These are phyloP conservation scores for Scortum barcoo DNA, from an alignment of 2,113 vertebrate genomes.

Conservation along the genomic window DNA sequence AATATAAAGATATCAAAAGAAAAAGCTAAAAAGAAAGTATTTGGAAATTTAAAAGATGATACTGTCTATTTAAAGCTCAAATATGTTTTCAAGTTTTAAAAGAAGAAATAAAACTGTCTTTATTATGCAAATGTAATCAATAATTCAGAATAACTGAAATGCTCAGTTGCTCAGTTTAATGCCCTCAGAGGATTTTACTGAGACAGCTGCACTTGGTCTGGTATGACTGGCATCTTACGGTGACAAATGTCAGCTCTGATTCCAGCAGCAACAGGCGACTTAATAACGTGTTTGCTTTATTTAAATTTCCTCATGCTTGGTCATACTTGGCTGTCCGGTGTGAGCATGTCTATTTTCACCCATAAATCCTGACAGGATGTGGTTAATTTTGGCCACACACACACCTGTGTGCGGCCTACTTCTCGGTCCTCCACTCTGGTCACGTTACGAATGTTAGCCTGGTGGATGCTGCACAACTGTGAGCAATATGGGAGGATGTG, in stretches of 20 bases:
- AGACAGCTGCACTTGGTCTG: too few species aligned
- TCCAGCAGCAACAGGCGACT: too few species aligned
- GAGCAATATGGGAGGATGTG: constrained; percentile 57
- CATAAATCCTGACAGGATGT: background rate
- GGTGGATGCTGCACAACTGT: constrained; percentile 41
- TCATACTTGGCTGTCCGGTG: background rate
- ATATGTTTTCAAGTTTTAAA: background rate
- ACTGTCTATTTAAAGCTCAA: background rate
- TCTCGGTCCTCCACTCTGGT: constrained; percentile 22
- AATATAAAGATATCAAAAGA: background rate
- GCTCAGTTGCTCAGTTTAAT: too few species aligned
- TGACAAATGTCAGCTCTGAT: background rate
- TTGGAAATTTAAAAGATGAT: background rate
- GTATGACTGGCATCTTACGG: background rate
- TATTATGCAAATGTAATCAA: too few species aligned
- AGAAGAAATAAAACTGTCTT: background rate
- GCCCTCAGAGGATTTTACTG: too few species aligned
- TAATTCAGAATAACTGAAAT: too few species aligned
- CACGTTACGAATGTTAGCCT: constrained; percentile 14
- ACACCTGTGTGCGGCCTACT: constrained; percentile 50
- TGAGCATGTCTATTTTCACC: background rate
- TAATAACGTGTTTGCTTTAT: background rate
- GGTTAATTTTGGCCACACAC: background rate
- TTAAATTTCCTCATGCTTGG: background rate
- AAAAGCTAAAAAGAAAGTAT: too few species aligned